Conservation (phyloP, 2,797 vertebrate species). For the Squalus acanthias region DNA sequence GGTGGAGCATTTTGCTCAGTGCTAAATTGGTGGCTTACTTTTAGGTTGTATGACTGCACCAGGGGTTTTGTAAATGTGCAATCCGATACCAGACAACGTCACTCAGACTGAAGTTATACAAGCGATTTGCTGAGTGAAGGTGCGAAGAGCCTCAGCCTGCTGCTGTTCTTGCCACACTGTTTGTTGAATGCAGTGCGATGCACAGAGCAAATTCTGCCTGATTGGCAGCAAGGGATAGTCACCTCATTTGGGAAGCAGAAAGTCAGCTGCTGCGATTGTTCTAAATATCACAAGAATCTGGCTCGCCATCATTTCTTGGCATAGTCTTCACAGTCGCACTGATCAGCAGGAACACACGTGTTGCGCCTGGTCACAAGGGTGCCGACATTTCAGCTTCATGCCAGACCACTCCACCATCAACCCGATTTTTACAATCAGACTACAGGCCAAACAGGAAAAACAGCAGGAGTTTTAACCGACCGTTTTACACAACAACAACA, state of each 20-base stretch:
- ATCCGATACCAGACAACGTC: background rate
- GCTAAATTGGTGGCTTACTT: background rate
- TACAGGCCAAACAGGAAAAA: background rate
- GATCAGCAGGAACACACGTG: background rate
- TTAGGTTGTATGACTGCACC: background rate
- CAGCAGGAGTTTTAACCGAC: background rate
- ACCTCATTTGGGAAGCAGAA: background rate
- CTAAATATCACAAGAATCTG: background rate
- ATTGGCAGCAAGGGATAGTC: background rate
- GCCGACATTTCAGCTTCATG: background rate
- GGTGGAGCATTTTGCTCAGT: background rate
- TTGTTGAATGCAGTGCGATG: background rate
- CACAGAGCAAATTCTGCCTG: background rate
- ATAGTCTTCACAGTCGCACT: background rate
- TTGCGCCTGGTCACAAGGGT: background rate
- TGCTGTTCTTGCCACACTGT: background rate
- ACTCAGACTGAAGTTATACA: background rate
- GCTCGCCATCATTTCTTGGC: background rate
- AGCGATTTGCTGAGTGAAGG: background rate
- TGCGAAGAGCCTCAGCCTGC: background rate
- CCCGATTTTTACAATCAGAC: background rate
- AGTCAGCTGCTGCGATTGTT: background rate
- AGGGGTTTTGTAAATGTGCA: background rate
- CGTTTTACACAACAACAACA: background rate
- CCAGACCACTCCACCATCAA: background rate